Conservation (phyloP, 2,113 vertebrate genomes). For the Macquaria australasica region DNA sequence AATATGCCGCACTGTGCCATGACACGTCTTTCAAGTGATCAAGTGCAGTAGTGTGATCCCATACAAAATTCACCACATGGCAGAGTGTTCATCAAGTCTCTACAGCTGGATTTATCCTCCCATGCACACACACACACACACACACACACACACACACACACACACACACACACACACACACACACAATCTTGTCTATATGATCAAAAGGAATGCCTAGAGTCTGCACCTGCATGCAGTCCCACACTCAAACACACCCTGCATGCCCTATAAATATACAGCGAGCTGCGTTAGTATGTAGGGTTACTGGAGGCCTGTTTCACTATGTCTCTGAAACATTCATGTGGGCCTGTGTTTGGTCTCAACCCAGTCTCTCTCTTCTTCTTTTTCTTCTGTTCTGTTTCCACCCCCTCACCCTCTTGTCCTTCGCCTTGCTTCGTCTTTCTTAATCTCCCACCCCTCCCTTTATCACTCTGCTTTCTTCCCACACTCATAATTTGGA, state of each 20-base stretch:
- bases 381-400: slow-evolving; percentile 30
- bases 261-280: slow-evolving; percentile 47
- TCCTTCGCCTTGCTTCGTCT: slow-evolving; percentile 40
- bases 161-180: slow-evolving; percentile 19
- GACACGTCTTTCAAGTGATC: slow-evolving; percentile 35
- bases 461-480: slow-evolving; percentile 21
- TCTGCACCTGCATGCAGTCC: slow-evolving; percentile 40
- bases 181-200: slow-evolving; percentile 26
- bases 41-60: slow-evolving; percentile 12
- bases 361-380: slow-evolving; percentile 35
- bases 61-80: slow-evolving; percentile 53
- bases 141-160: slow-evolving; percentile 5
- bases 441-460: slow-evolving; percentile 37
- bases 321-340: slow-evolving; percentile 69
- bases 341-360: slow-evolving; percentile 64
- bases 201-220: slow-evolving; percentile 48
- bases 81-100: slow-evolving; percentile 31
- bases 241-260: slow-evolving; percentile 21
- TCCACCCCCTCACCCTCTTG: slow-evolving; percentile 64
- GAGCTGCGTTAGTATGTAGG: slow-evolving; percentile 39
- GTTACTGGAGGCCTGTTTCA: slow-evolving; percentile 46
- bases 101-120: slow-evolving; percentile 32
- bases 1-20: background rate
- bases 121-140: background rate
- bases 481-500: slow-evolving; percentile 50